Base-by-base conservation (phyloP, 35 echinoderm and acorn worm species). In the Ptychodera flava region DNA sequence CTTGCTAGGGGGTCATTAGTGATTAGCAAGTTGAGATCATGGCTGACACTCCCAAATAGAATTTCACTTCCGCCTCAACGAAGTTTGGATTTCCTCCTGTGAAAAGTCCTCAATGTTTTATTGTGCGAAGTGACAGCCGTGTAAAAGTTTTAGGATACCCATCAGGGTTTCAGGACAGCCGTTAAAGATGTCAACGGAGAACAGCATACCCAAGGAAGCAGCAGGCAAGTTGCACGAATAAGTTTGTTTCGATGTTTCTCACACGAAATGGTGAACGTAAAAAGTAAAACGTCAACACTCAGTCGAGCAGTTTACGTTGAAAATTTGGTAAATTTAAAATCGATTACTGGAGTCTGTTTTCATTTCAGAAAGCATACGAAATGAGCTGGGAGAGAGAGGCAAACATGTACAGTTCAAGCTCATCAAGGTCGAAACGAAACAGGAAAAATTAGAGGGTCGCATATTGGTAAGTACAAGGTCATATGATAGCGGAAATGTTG, bases 401-500 rank as follows among this genome's bases (percentile, higher is more conserved):
- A 34, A 83, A 37, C 82, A 83, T 36, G 35, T 34, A 37, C 29
- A 36, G 29, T 16, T 35, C 30, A 83, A 83, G 35, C 28, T 22
- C 1, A n/a, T 83, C 29, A 83, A 83, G 37, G 34, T 36, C 1
- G 82, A 83, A 83, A 34, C 34, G 16, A 83, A 83, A 36, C 32
- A 34, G 37, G 82, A 36, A 83, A 83, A 83, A 83, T 36, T 34
- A 30, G 82, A 83, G 37, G 37, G 29, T 83, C 33, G 82, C 30
- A 35, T 37, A 28, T 37, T 83, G 82, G 82, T 83, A 83, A 15
- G 82, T 83, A 28, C 16, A 28, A 15, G 15, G 15, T 77, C n/a
- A 79, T 79, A 30, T 79, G 29, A 79, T 28, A 1, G 78, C 6
- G 1, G 1, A 79, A n/a, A n/a, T n/a, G n/a, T n/a, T n/a, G n/a